These are phyloP conservation scores for Schizotus pectinicornis DNA, from an alignment of 2,888 invertebrate species.

Conservation along the genomic window DNA sequence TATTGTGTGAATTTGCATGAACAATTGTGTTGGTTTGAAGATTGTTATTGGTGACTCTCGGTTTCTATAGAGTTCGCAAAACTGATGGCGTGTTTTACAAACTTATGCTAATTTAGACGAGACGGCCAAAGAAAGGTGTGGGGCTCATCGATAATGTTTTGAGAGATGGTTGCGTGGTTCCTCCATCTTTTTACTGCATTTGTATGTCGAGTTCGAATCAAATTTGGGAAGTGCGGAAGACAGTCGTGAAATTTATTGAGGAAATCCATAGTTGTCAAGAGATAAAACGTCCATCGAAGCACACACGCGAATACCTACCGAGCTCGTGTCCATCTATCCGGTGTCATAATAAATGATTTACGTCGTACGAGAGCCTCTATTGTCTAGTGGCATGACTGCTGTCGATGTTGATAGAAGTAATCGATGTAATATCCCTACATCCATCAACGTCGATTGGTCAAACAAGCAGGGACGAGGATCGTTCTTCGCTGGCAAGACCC, in stretches of 20 bases:
- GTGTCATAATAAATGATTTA: constrained; percentile 32
- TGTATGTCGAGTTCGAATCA: constrained; percentile 7
- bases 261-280: constrained; percentile 23
- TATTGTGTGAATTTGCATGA: too few relatives aligned
- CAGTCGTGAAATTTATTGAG: constrained; percentile 29
- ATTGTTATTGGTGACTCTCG: too few relatives aligned
- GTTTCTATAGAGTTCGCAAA: too few relatives aligned
- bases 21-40: too few relatives aligned
- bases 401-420: constrained; percentile 37
- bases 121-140: too few relatives aligned
- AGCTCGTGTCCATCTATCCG: constrained; percentile 5
- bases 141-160: too few relatives aligned
- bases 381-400: constrained; percentile 31
- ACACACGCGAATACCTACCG: neutral
- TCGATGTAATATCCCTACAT: constrained; percentile 37
- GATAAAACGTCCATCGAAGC: constrained; percentile 9
- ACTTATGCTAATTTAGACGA: too few relatives aligned
- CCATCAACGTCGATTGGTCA: constrained; percentile 32
- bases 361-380: constrained; percentile 20
- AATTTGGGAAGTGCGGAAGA: constrained; percentile 12
- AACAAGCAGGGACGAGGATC: constrained; percentile 13
- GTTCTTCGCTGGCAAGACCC: neutral
- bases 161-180: too few relatives aligned
- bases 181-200: too few relatives aligned
- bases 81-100: too few relatives aligned